Percentiles rank a stretch among this genome's conserved stretches.
Conservation (phyloP, 1,140 invertebrate genomes). For the Drosophila pruinosa region DNA sequence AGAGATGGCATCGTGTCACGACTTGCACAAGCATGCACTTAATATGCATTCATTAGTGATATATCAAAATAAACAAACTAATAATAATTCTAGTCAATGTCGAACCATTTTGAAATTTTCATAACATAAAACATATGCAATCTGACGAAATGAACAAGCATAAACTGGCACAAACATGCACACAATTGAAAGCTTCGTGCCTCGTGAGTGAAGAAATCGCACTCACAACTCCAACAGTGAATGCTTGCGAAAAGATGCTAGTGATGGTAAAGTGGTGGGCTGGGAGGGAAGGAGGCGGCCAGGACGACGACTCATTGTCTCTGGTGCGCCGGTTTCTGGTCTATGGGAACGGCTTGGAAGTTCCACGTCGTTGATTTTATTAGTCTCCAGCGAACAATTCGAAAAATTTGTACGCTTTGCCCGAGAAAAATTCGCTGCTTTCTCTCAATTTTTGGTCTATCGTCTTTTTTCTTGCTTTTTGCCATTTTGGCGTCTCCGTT, state of each 20-base stretch:
- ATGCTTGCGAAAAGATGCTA: slow-evolving; percentile 24
- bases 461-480: slow-evolving; percentile 30
- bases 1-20: neutral
- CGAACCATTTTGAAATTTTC: neutral
- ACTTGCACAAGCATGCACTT: neutral
- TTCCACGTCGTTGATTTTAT: slow-evolving; percentile 83
- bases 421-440: slow-evolving; percentile 62
- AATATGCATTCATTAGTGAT: neutral
- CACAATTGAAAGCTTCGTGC: neutral
- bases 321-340: slow-evolving; percentile 46
- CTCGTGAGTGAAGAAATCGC: neutral
- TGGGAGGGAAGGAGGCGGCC: neutral
- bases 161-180: neutral
- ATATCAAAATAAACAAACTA: no score
- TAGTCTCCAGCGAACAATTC: slow-evolving; percentile 83
- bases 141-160: neutral
- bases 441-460: slow-evolving; percentile 16
- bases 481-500: slow-evolving; percentile 35
- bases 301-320: slow-evolving; percentile 68
- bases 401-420: slow-evolving; percentile 77
- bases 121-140: neutral
- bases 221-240: neutral
- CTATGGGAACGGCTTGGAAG: slow-evolving; percentile 80
- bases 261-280: neutral
- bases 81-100: no score